Conservation (phyloP, 2,888 invertebrate genomes). For the Eupithecia centaureata region DNA sequence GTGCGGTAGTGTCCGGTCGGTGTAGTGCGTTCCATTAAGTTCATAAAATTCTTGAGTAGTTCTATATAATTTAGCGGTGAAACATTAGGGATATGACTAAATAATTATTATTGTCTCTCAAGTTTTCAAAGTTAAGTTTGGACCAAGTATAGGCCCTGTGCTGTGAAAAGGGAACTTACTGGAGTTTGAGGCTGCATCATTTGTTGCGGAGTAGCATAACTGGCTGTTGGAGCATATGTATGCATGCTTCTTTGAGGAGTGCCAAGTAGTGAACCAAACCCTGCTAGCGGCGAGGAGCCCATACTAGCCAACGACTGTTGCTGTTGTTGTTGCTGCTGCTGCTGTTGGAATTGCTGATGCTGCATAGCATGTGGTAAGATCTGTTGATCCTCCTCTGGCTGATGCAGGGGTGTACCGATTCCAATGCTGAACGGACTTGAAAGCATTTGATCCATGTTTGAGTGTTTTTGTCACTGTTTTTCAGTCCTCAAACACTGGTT, state of each 20-base stretch:
- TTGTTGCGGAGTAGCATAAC: slow-evolving; percentile 91
- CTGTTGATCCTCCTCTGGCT: slow-evolving; percentile 95
- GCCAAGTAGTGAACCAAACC: slow-evolving; percentile 86
- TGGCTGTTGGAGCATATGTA: slow-evolving; percentile 89
- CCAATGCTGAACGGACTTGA: slow-evolving; percentile 95
- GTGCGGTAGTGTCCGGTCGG: background rate
- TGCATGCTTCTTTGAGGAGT: slow-evolving; percentile 89
- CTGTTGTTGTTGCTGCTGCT: slow-evolving; percentile 87
- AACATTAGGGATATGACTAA: background rate
- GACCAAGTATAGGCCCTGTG: background rate
- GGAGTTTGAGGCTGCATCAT: slow-evolving; percentile 96
- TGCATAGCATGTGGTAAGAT: slow-evolving; percentile 93
- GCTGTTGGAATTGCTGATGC: slow-evolving; percentile 90
- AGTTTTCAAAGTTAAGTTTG: background rate
- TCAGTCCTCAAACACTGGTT: background rate
- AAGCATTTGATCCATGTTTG: slow-evolving; percentile 94
- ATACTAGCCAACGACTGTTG: slow-evolving; percentile 83
- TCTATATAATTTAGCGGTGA: background rate
- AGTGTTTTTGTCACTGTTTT: slow-evolving; percentile 8
- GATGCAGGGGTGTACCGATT: slow-evolving; percentile 95
- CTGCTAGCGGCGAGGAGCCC: slow-evolving; percentile 85
- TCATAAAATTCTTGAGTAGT: background rate
- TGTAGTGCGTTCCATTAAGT: too few relatives aligned
- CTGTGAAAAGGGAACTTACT: slow-evolving; percentile 71
- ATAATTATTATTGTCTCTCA: background rate